These are phyloP conservation scores for Latheticus oryzae DNA, from an alignment of 2,888 invertebrate species.

Conservation along the genomic window DNA sequence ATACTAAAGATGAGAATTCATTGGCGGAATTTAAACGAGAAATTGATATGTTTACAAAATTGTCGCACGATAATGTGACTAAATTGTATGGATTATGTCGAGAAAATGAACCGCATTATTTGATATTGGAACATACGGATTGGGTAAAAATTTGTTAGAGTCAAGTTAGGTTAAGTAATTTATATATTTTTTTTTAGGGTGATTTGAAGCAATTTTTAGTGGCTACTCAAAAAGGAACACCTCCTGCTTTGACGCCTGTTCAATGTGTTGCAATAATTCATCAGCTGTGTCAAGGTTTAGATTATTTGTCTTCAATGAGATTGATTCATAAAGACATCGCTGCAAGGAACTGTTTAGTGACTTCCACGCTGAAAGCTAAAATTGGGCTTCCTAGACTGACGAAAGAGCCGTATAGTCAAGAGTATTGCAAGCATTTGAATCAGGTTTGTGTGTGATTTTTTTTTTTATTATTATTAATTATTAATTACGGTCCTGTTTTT, in stretches of 20 bases:
- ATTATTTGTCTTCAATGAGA: slow-evolving; percentile 79
- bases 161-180: background rate
- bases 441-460: slow-evolving; percentile 67
- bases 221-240: slow-evolving; percentile 71
- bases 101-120: slow-evolving; percentile 86
- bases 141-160: slow-evolving; percentile 74
- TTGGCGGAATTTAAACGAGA: slow-evolving; percentile 89
- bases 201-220: slow-evolving; percentile 90
- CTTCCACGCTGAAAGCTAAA: slow-evolving; percentile 84
- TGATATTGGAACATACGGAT: slow-evolving; percentile 92
- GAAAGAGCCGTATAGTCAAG: slow-evolving; percentile 88
- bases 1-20: slow-evolving; percentile 81
- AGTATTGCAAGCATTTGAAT: slow-evolving; percentile 89
- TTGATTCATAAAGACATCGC: slow-evolving; percentile 93
- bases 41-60: slow-evolving; percentile 84
- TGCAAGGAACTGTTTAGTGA: slow-evolving; percentile 90
- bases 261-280: slow-evolving; percentile 77
- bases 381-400: slow-evolving; percentile 83
- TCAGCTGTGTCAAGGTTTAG: slow-evolving; percentile 86
- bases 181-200: slow-evolving; percentile 71
- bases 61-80: slow-evolving; percentile 86
- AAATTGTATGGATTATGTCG: slow-evolving; percentile 84
- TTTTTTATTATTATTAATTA: background rate
- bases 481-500: too few species aligned
- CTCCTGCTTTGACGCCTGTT: slow-evolving; percentile 74